Evolutionary conservation across 2,888 invertebrate genomes (phyloP), one percentile per base, ranked within the genome.

Genomic region (Aelia acuminata): DNA sequence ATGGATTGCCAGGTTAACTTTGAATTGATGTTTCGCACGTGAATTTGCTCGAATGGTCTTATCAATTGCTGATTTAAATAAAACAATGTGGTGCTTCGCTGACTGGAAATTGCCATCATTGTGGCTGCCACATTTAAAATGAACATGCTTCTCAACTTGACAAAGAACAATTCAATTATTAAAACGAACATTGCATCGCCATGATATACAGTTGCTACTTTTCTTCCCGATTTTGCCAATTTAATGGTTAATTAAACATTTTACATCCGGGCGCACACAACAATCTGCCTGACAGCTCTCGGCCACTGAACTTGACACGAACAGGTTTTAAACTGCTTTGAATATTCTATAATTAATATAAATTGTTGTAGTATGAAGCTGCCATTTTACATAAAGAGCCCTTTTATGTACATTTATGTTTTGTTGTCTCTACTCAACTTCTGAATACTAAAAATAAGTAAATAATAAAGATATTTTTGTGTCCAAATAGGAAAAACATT

Each of bases 341-440:
- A 85, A 85, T 85, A 85, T 85, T 85, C 31, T 57, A 85, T 85
- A 85, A 85, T 85, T 85, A 85, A 85, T 39, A 85, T 53, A 85
- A 53, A 57, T 85, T 85, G 57, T 85, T 85, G 35, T 31, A 57
- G 39, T 80, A 43, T 80, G n/a, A 47, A 47, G 43, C 63, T 70
- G 63, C 63, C 63, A 70, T 70, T 70, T 35, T 70, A 35, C 63
- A 70, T 70, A 70, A 70, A 70, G 63, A 70, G 63, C 63, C 31
- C 31, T 70, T 70, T 57, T 57, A 26, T 57, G n/a, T 53, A 1
- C n/a, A 53, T 8, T n/a, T 53, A n/a, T 22, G n/a, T 57, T 57
- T 57, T 70, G 18, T 31, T 70, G 11, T 70, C 8, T 70, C 20
- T 8, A 18, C 13, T 70, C 63, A 70, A 35, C 63, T 26, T 63